Base-by-base conservation (phyloP, 2,797 vertebrate genomes). In the Odontamblyopus rebecca region DNA sequence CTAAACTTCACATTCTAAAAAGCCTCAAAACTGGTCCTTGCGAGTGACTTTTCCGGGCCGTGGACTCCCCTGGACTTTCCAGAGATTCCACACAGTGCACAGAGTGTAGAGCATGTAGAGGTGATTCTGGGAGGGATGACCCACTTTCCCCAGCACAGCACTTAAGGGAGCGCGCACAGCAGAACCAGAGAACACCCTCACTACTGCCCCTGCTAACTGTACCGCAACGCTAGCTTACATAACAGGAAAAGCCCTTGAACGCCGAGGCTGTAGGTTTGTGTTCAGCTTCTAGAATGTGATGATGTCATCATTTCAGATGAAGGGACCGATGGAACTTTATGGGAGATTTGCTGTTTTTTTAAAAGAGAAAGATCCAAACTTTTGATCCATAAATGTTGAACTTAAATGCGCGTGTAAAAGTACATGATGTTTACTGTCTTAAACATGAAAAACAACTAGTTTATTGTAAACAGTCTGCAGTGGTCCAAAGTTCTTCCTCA, bases 61-160 rank as follows among this genome's bases (percentile, higher is more conserved):
- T 54, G 64, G 70, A 83, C 54, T 61, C 73, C 82, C 51, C 67
- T 69, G 71, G 80, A 78, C 74, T 72, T 54, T 75, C 74, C 66
- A 74, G 75, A 61, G 61, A 59, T 71, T 29, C 56, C 67, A 63
- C 67, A 63, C 44, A 69, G 44, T 65, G 35, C 9, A 6, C 32
- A 38, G 35, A 35, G 35, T 38, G 35, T 38, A 9, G 35, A 38
- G 35, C 35, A 8, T 8, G 9, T 72, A 73, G 66, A 74, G 87
- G 85, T 78, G 81, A 86, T 85, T 85, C 74, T 71, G 81, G 77
- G 77, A 78, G 88, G 90, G 85, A 87, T 91, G 90, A 91, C 92
- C 91, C 84, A 91, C 90, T 93, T 92, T 85, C 69, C 85, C 81
- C 56, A 13, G 18, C 81, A 80, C 83, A 82, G 67, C 84, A 84